Evolutionary conservation across 2,113 vertebrate genomes (phyloP), one percentile per base, ranked within the genome.

Genomic region (Origma solitaria): DNA sequence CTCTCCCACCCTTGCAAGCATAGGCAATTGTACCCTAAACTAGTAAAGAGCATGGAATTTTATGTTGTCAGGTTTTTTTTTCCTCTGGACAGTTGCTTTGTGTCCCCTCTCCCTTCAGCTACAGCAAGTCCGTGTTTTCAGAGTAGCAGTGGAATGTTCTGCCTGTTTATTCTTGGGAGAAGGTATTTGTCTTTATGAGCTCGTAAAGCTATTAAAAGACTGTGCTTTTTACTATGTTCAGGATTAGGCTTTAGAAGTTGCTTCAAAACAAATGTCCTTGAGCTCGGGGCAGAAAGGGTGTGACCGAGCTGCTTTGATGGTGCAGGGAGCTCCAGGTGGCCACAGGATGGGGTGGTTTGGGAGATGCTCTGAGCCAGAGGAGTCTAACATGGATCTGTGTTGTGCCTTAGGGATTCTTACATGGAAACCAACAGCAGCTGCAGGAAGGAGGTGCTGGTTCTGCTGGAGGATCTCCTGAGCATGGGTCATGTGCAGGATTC

Each of bases 191-290:
- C 84, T 95, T 92, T 84, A 87, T 64, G 69, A 87, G 92, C 87
- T 92, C 2, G 51, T 96, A 92, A 96, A 94, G 49, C 87, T 95
- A 87, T 94, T 96, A 87, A 95, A 96, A 89, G 93, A 56, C 70
- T 81, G 8, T 28, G 47, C 1, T 76, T 94, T 92, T 86, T 96
- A 44, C 65, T 82, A 30, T 40, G 49, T 40, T 62, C 15, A 33
- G 70, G 57, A 64, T 95, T 90, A 51, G 82, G 10, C 70, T 89
- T 91, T 2, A 81, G 51, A 91, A 94, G 61, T 51, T 68, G 61
- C 82, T 94, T 93, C 56, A 92, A 72, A 95, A 85, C 61, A 64
- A 82, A 45, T n/a, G 35, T 68, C 24, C 50, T 64, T 53, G 66
- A 90, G 42, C 62, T 71, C 40, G 31, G 57, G 53, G 30, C 70